Evolutionary conservation across 2,113 vertebrate species (phyloP), one percentile per base, ranked within the genome.

Genomic region (Turdus rufiventris): DNA sequence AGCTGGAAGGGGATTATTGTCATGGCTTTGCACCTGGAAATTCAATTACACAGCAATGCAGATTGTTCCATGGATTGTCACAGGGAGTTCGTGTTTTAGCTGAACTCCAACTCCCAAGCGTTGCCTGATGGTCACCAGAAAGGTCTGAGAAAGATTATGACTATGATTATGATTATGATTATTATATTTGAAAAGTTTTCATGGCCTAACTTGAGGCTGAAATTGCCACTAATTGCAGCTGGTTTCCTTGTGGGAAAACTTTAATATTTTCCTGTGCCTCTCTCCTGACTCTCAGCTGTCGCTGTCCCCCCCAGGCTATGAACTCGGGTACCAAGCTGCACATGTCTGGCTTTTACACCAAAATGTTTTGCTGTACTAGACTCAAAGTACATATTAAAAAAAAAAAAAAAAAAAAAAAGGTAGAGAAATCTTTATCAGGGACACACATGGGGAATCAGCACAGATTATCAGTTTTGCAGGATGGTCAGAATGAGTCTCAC

Each of bases 121-220:
- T 5, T 68, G 18, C 16, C 70, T 3, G 0, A 26, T 51, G 20
- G 48, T 61, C 15, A 48, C 19, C 26, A 50, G 57, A 73, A 75
- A 17, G 4, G 2, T 40, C 19, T 48, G 56, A 67, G 24, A 76
- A 68, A 36, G 2, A 33, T 47, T 15, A 15, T 14, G 18, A 3
- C 31, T 12, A 4, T 7, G 21, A 18, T 10, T 25, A 3, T 4
- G 24, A 20, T 1, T 28, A 5, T 13, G 26, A 26, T 18, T 24
- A 38, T 9, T 18, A 6, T 11, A 43, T 51, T 80, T 18, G 9
- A 80, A 84, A 85, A n/a, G 2, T 75, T 89, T 9, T 21, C 40
- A 67, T 25, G 13, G 10, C 17, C 25, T 51, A 45, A 61, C 2
- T 7, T 21, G 54, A 53, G 45, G 57, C 8, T 75, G 58, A 68